These are phyloP conservation scores for Galagoides demidoff DNA, from an alignment of 2,797 vertebrate species.

Conservation along the genomic window DNA sequence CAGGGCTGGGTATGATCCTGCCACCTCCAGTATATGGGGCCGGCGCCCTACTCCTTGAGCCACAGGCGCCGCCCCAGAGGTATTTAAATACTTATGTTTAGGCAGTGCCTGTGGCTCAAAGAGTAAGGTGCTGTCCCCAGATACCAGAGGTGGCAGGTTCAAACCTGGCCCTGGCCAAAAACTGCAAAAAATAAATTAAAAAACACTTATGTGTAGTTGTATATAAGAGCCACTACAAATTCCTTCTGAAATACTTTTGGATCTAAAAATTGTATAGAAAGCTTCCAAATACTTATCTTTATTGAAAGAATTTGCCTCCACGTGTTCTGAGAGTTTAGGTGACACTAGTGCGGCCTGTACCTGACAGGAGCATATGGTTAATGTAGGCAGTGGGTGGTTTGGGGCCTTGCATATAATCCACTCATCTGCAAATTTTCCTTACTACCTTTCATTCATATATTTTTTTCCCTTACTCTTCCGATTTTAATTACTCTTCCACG, in stretches of 20 bases:
- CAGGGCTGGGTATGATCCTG: too few relatives aligned
- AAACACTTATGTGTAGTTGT: neutral
- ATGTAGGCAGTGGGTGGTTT: conserved; percentile 70
- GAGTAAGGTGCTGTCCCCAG: too few relatives aligned
- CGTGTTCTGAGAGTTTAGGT: conserved; percentile 75
- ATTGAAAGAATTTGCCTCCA: conserved; percentile 2
- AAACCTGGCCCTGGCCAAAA: too few relatives aligned
- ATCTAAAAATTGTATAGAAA: neutral
- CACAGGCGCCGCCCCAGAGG: neutral
- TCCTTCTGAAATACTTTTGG: neutral
- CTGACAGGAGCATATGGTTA: conserved; percentile 72
- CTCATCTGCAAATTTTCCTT: conserved; percentile 62
- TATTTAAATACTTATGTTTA: neutral
- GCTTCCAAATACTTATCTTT: neutral
- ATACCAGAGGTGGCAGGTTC: too few relatives aligned
- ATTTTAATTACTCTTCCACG: conserved; percentile 59
- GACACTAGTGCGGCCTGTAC: conserved; percentile 74
- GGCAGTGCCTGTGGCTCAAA: too few relatives aligned
- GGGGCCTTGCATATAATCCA: conserved; percentile 62
- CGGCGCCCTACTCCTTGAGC: too few relatives aligned
- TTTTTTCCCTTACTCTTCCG: conserved; percentile 59
- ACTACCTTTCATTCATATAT: conserved; percentile 63
- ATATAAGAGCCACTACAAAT: neutral
- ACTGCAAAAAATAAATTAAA: too few relatives aligned
- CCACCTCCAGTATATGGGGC: too few relatives aligned